Conservation (phyloP, 2,113 vertebrate species). For the Hippolais icterina region DNA sequence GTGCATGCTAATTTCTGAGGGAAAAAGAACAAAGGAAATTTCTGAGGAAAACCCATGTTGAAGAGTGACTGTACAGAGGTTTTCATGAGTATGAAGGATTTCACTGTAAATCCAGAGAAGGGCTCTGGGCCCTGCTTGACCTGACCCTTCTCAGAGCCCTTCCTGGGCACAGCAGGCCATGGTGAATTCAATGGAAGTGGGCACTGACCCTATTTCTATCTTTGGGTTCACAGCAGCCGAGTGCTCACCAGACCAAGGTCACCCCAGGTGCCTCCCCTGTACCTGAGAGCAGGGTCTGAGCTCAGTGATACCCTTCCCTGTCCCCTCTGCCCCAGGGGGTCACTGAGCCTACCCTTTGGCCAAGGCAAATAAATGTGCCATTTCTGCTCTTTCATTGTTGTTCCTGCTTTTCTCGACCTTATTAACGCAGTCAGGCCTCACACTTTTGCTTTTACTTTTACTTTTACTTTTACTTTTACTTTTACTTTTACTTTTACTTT, state of each 20-base stretch:
- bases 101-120: not conserved
- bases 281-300: not conserved
- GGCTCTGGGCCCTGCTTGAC: not conserved
- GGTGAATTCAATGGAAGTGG: not conserved
- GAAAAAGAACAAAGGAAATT: not conserved
- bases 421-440: not conserved
- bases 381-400: not conserved
- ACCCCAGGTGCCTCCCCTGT: not conserved
- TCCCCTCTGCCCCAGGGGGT: not conserved
- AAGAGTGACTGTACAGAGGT: not conserved
- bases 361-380: not conserved
- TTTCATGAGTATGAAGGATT: not conserved
- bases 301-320: not conserved
- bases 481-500: too few species aligned
- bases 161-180: not conserved
- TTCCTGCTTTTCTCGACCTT: not conserved
- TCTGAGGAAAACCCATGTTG: not conserved
- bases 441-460: not conserved
- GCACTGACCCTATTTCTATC: fast-evolving
- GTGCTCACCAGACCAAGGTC: not conserved
- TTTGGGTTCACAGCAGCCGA: fast-evolving
- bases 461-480: too few species aligned
- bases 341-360: not conserved
- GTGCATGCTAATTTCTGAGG: conserved; percentile 21
- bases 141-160: not conserved